phyloP scores from a whole-genome alignment of 2,113 vertebrate genomes.

The Rhynchopsitta pachyrhyncha region DNA sequence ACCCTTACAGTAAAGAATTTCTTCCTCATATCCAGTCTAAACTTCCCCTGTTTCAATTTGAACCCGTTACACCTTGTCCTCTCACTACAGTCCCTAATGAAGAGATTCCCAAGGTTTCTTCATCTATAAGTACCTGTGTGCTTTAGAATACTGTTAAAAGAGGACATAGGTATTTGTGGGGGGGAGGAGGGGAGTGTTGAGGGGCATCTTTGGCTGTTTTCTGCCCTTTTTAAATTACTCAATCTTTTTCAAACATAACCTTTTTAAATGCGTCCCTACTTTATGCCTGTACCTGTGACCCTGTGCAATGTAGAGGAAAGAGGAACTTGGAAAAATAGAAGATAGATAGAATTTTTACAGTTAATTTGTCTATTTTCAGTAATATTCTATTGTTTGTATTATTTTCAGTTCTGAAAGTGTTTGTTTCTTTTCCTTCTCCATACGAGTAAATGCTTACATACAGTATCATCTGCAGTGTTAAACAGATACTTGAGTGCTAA shows the following conservation, averaged over 20 bases:
- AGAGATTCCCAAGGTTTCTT: background rate
- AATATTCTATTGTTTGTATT: background rate
- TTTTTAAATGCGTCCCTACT: background rate
- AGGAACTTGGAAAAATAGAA: background rate
- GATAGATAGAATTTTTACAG: background rate
- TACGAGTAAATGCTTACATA: background rate
- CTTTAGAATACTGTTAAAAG: background rate
- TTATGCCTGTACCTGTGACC: accelerated
- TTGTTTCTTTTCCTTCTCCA: background rate
- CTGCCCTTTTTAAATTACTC: background rate
- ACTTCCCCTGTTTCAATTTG: too few relatives aligned
- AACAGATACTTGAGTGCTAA: background rate
- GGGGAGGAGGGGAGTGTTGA: background rate
- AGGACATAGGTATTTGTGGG: background rate
- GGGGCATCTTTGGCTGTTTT: background rate
- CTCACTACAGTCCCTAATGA: too few relatives aligned
- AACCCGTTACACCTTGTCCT: too few relatives aligned
- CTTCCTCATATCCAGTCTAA: too few relatives aligned
- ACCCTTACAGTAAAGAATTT: too few relatives aligned
- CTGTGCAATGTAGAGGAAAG: background rate
- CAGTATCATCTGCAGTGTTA: background rate
- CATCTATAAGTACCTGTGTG: background rate
- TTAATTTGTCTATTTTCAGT: background rate
- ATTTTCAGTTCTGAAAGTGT: background rate
- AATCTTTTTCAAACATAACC: background rate